Evolutionary conservation across 2,797 vertebrate species (phyloP), one percentile per base, ranked within the genome.

Genomic region (Masticophis lateralis): DNA sequence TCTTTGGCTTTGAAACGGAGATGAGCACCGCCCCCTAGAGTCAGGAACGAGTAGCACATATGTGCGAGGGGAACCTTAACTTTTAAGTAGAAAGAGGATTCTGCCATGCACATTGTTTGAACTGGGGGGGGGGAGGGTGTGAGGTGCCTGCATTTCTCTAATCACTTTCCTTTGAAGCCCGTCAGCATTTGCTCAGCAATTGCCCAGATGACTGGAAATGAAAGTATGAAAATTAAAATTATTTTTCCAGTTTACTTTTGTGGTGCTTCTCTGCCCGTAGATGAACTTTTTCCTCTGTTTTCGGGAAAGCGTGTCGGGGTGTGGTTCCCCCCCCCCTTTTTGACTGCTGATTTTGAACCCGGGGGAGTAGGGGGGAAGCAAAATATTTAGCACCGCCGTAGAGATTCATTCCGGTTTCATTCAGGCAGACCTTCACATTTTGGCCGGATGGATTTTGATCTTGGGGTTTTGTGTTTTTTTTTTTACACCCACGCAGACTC

Each of bases 191-290:
- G 27, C 57, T 92, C 94, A 86, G 88, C 0, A 56, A 14, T 0
- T 0, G 91, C 60, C 86, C 22, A 88, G 74, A 89, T 88, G 53
- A n/a, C 86, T 96, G 91, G 93, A 57, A 94, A 90, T 88, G 89
- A 88, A 96, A 93, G 83, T 86, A 94, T 51, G 91, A 91, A 92
- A 90, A 88, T 86, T 61, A 37, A 92, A 92, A 25, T 11, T 1
- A 92, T 95, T 95, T 93, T 90, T 87, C 18, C 7, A 69, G 55
- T 91, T 92, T 87, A 56, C 93, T 93, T 32, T 32, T 37, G 89
- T 93, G 37, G 28, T 95, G 88, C 90, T 14, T 20, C 20, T 51
- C 27, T 63, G 14, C 43, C 16, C 16, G 22, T 74, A 51, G 22
- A 1, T 10, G 25, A 53, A n/a, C n/a, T 87, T 12, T 86, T 69